Conservation (phyloP, 2,113 vertebrate species). For the Lathamus discolor region DNA sequence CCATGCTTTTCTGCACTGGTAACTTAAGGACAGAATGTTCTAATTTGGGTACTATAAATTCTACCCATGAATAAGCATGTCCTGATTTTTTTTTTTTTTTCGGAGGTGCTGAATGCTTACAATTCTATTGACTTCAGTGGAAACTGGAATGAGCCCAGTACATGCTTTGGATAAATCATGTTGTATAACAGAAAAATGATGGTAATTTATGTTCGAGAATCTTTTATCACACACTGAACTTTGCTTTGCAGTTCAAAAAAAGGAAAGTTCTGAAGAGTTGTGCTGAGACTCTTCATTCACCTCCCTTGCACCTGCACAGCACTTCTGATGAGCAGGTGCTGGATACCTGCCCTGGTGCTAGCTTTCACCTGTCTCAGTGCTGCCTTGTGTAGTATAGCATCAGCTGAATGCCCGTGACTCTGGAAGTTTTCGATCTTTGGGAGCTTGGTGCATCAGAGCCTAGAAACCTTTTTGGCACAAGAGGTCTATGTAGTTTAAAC, state of each 20-base stretch:
- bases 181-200: slow-evolving; percentile 47
- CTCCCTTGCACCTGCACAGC: background rate
- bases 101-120: slow-evolving; percentile 37
- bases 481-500: background rate
- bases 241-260: background rate
- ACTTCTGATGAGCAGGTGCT: background rate
- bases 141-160: slow-evolving; percentile 19
- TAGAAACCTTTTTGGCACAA: background rate
- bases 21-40: slow-evolving; percentile 35
- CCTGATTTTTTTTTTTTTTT: background rate
- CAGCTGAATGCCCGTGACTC: rapidly evolving
- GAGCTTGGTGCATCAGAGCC: background rate
- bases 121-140: slow-evolving; percentile 52
- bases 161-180: slow-evolving; percentile 36
- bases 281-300: background rate
- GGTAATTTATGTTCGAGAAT: slow-evolving; percentile 39
- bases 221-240: background rate
- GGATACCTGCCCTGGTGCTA: background rate
- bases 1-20: background rate
- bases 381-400: background rate
- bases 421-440: background rate
- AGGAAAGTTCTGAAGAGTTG: background rate
- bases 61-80: slow-evolving; percentile 42
- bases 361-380: rapidly evolving
- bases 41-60: slow-evolving; percentile 47